Conservation (phyloP, 1,140 invertebrate genomes). For the fruit fly (Drosophila melanogaster) region Release_6_plus_ISO1_MT NT_037436.4:10539501-10540000, state of each 20-base stretch:
- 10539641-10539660: conserved; percentile 29
- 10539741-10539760: conserved; percentile 21
- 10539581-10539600: conserved; percentile 22
- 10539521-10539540: conserved; percentile 34
- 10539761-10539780: conserved; percentile 13
- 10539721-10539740: conserved; percentile 23
- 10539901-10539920: conserved; percentile 22
- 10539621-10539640: conserved; percentile 44
- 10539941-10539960: conserved; percentile 43
- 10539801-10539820: conserved; percentile 1
- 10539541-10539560: conserved; percentile 16
- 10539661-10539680: conserved; percentile 41
- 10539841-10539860: background rate
- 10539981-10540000: conserved; percentile 57
- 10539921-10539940: conserved; percentile 16
- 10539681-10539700: conserved; percentile 22
- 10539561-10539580: conserved; percentile 29
- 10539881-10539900: conserved; percentile 40
- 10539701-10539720: background rate
- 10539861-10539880: conserved; percentile 10
- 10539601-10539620: conserved; percentile 43
- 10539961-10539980: conserved; percentile 41
- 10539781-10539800: conserved; percentile 9
- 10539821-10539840: background rate
- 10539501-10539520: conserved; percentile 36